phyloP scores from a whole-genome alignment of 2,113 vertebrate species.

The Cepphus grylle region DNA sequence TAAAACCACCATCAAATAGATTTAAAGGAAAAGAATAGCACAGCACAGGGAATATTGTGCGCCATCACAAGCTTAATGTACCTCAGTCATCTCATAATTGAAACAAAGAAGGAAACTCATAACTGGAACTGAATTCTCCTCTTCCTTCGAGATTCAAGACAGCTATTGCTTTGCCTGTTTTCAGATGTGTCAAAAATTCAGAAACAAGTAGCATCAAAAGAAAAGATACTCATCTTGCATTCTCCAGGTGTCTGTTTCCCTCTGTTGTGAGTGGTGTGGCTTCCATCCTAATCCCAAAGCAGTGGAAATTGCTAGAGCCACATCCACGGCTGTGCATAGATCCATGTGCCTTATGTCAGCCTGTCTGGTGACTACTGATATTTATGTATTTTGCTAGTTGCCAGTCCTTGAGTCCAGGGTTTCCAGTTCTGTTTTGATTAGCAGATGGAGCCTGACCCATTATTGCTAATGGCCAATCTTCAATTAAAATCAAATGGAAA shows the following conservation, averaged over 20 bases:
- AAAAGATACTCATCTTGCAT: neutral
- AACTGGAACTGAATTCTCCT: neutral
- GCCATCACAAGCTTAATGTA: neutral
- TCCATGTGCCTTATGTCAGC: neutral
- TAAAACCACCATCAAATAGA: neutral
- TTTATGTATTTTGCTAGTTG: neutral
- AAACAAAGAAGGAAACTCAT: neutral
- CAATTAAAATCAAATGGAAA: neutral
- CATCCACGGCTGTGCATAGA: neutral
- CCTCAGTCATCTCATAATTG: neutral
- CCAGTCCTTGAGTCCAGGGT: neutral
- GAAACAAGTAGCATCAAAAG: neutral
- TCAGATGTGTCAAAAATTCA: constrained; percentile 4
- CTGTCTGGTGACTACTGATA: neutral
- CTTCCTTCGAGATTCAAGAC: neutral
- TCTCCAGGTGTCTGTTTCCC: neutral
- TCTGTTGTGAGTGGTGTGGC: neutral
- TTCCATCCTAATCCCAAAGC: constrained; percentile 10
- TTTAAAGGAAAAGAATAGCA: neutral
- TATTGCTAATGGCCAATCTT: neutral
- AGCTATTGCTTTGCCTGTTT: neutral
- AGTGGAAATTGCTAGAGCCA: neutral
- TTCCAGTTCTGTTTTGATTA: neutral
- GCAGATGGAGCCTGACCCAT: neutral
- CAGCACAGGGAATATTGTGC: neutral